Conservation (phyloP, 2,888 invertebrate genomes). For the Tetragonisca angustula region DNA sequence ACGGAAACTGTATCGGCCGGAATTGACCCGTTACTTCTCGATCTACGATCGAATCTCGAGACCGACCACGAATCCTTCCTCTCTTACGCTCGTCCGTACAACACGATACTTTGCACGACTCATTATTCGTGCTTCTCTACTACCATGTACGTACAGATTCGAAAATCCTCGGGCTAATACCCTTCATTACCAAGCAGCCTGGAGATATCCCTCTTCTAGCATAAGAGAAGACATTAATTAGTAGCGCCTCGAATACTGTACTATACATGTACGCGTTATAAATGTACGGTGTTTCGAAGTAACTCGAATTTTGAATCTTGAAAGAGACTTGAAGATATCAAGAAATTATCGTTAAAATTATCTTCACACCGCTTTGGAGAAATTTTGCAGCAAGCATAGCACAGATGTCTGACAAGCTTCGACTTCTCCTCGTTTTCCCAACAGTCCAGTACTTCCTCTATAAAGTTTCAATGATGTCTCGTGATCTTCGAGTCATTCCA, state of each 20-base stretch:
- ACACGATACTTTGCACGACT: slow-evolving; percentile 47
- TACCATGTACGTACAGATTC: slow-evolving; percentile 32
- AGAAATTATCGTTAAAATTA: too few species aligned
- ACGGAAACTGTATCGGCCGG: slow-evolving; percentile 34
- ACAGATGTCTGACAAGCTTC: too few species aligned
- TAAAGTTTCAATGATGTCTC: too few species aligned
- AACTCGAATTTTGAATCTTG: too few species aligned
- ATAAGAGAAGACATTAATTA: slow-evolving; percentile 64
- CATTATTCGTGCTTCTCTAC: slow-evolving; percentile 44
- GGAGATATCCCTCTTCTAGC: slow-evolving; percentile 36
- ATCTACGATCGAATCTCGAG: slow-evolving; percentile 44
- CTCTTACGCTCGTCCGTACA: slow-evolving; percentile 38
- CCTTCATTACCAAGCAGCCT: slow-evolving; percentile 45
- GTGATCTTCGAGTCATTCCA: too few species aligned
- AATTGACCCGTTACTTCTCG: slow-evolving; percentile 65
- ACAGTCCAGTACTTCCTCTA: too few species aligned
- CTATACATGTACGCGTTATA: too few species aligned
- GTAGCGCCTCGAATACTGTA: neutral
- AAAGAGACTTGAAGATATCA: too few species aligned
- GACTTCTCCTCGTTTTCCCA: too few species aligned
- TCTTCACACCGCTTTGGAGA: too few species aligned
- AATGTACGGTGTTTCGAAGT: too few species aligned
- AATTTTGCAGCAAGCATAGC: too few species aligned
- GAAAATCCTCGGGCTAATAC: slow-evolving; percentile 49
- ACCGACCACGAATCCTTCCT: slow-evolving; percentile 43